These are phyloP conservation scores for Mesoligia furuncula DNA, from an alignment of 2,888 invertebrate species.

Conservation along the genomic window DNA sequence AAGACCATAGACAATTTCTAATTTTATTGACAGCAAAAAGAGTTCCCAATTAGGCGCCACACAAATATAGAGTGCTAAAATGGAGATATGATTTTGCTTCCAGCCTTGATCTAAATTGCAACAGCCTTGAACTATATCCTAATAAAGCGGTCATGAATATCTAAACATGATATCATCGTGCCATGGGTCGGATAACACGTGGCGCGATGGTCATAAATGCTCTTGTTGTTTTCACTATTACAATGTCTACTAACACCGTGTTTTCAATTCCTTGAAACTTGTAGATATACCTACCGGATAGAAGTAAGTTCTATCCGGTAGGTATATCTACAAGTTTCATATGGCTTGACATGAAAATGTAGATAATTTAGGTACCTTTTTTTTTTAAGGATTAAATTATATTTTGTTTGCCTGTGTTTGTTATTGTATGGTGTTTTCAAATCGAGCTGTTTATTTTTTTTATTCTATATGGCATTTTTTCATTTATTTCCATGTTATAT, in stretches of 20 bases:
- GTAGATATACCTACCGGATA: conserved; percentile 11
- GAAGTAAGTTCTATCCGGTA: conserved; percentile 12
- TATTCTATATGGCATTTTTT: no score
- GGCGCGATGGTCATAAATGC: conserved; percentile 50
- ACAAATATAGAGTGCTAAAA: conserved; percentile 34
- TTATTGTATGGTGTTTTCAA: no score
- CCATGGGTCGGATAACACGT: conserved; percentile 56
- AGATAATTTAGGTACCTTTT: background rate
- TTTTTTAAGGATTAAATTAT: background rate
- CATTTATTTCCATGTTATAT: no score
- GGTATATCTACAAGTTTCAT: no score
- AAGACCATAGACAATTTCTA: background rate
- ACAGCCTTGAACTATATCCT: conserved; percentile 63
- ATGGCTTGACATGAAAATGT: background rate
- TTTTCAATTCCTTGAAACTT: conserved; percentile 41
- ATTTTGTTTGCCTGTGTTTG: no score
- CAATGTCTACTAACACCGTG: conserved; percentile 40
- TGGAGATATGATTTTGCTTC: conserved; percentile 19
- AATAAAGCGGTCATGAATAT: conserved; percentile 52
- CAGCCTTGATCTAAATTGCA: conserved; percentile 61
- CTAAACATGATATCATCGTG: conserved; percentile 61
- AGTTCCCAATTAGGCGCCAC: conserved; percentile 3
- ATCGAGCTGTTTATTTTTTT: no score
- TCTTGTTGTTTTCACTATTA: conserved; percentile 50
- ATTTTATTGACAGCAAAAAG: background rate